These are phyloP conservation scores for Dendrolimus punctatus DNA, from an alignment of 1,140 invertebrate genomes.

Conservation along the genomic window DNA sequence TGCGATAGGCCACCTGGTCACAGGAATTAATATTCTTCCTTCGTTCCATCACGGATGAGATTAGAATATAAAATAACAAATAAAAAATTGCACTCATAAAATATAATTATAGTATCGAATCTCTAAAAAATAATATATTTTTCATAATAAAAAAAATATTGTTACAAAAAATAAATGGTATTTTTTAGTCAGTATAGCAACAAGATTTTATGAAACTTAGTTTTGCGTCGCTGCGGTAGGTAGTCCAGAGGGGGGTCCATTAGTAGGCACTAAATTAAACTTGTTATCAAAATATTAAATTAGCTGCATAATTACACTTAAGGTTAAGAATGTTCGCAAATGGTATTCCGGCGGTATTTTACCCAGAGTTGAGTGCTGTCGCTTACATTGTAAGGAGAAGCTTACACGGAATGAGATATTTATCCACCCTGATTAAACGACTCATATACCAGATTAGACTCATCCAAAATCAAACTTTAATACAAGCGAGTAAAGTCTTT, in stretches of 20 bases:
- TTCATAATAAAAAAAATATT: too few relatives aligned
- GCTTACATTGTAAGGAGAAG: constrained; percentile 37
- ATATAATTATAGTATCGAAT: too few relatives aligned
- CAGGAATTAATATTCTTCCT: too few relatives aligned
- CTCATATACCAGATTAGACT: constrained; percentile 6
- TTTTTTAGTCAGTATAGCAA: too few relatives aligned
- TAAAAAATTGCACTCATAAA: too few relatives aligned
- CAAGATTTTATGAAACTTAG: too few relatives aligned
- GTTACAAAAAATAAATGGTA: too few relatives aligned
- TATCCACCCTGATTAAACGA: constrained; percentile 7
- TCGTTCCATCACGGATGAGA: too few relatives aligned
- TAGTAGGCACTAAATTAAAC: constrained; percentile 19
- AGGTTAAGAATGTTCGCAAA: constrained; percentile 17
- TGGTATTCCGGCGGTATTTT: constrained; percentile 20
- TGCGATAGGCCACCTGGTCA: too few relatives aligned
- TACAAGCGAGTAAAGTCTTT: constrained; percentile 7
- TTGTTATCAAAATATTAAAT: constrained; percentile 17
- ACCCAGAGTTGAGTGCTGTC: constrained; percentile 20
- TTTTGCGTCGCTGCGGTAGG: constrained; percentile 18
- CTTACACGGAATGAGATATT: constrained; percentile 22
- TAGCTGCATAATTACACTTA: constrained; percentile 15
- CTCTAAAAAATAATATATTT: too few relatives aligned
- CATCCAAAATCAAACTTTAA: constrained; percentile 12
- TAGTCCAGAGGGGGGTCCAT: constrained; percentile 11
- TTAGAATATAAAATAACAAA: too few relatives aligned